These are phyloP conservation scores for Hermaeophaga mercurialis DNA, from an alignment of 2,888 invertebrate genomes.

Conservation along the genomic window DNA sequence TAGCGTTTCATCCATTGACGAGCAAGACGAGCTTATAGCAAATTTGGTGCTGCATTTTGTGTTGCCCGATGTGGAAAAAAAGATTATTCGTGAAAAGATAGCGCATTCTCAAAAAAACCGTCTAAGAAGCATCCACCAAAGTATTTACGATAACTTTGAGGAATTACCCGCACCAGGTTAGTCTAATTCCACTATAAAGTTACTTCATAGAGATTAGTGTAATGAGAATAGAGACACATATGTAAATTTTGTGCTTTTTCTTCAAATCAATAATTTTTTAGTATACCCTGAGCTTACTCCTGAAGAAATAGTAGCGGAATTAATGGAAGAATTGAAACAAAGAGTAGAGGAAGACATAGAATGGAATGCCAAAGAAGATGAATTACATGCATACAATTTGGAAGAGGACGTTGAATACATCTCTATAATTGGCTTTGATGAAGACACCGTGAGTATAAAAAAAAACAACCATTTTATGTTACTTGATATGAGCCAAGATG, in stretches of 20 bases:
- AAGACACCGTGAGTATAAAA: not conserved
- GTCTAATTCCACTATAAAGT: too few species aligned
- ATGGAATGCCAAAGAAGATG: not conserved
- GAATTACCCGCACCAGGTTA: conserved; percentile 37
- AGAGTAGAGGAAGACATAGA: conserved; percentile 4
- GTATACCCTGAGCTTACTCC: not conserved
- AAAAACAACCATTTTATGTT: too few species aligned
- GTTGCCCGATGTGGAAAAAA: conserved; percentile 62
- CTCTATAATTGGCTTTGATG: not conserved
- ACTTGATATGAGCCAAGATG: too few species aligned
- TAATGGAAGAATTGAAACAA: conserved; percentile 5
- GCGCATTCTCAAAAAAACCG: conserved; percentile 53
- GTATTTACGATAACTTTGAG: conserved; percentile 49
- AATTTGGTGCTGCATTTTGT: conserved; percentile 66
- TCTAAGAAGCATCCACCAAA: conserved; percentile 55
- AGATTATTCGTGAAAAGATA: conserved; percentile 54
- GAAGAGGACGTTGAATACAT: not conserved
- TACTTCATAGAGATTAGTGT: too few species aligned
- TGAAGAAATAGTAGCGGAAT: conserved; percentile 4
- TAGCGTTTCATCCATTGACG: conserved; percentile 36
- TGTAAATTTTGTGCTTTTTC: too few species aligned
- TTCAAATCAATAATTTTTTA: not conserved
- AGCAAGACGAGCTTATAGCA: conserved; percentile 63
- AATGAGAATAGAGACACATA: too few species aligned
- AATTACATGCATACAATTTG: not conserved